Evolutionary conservation across 2,113 vertebrate species (phyloP), one percentile per base, ranked within the genome.

Genomic region (Xiphophorus couchianus): DNA sequence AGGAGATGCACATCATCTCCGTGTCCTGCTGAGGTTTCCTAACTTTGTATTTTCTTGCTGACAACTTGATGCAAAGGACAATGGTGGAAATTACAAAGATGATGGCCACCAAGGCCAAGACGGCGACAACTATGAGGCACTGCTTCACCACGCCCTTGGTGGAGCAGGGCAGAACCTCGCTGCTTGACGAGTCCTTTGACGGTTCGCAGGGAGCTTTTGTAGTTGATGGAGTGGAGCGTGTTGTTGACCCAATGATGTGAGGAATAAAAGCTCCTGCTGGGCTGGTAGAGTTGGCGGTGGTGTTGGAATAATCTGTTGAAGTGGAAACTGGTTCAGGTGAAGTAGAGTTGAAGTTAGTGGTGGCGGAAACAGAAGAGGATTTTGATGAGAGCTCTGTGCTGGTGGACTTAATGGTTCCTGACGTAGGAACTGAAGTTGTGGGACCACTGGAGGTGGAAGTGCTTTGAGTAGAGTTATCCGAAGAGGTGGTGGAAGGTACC

Each of bases 1-100:
- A 66, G 0, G 97, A 97, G 89, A 98, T 97, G 51, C 96, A 97
- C 71, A 95, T 92, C 96, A 97, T 96, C 94, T 98, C 96, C 0
- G 96, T 96, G 60, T 6, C 92, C 25, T 80, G 86, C 3, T 10
- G 37, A 22, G 42, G 25, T 1, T 25, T 87, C 6, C 35, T 92
- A 2, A 84, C 13, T 0, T 77, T 64, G 84, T 91, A 91, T 82
- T 90, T 93, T 88, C 27, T 91, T 68, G 83, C 0, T 1, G 96
- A 96, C 2, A 97, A 93, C 86, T 94, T 93, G 65, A 88, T 3
- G 0, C 92, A 96, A 71, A 98, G 91, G 64, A 96, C 80, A 8
- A 94, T 92, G 0, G 96, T 95, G 65, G 90, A 84, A 44, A 96
- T 83, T 0, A 97, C 92, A 91, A 98, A 98, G 89, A 88, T 0